Percentiles rank a stretch among this genome's conserved stretches.
Conservation (phyloP, 1,140 invertebrate genomes). For the Cotesia vestalis region DNA sequence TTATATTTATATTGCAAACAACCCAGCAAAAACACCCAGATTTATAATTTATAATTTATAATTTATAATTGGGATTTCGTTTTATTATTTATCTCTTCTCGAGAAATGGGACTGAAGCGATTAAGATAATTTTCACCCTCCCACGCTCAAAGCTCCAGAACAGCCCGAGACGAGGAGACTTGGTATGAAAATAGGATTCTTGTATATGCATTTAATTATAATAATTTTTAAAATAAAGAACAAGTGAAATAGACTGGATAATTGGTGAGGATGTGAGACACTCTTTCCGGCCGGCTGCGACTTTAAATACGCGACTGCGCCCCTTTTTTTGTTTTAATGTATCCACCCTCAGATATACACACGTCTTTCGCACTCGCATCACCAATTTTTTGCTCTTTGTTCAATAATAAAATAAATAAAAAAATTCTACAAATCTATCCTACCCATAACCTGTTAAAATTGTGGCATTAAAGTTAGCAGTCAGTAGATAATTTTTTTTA, state of each 20-base stretch:
- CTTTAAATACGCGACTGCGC: constrained; percentile 16
- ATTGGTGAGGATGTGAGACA: constrained; percentile 27
- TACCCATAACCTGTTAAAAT: too few relatives aligned
- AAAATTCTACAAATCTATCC: too few relatives aligned
- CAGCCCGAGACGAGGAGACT: too few relatives aligned
- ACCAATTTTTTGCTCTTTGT: too few relatives aligned
- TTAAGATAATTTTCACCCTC: constrained; percentile 25
- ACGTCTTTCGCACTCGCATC: too few relatives aligned
- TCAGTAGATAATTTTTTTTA: too few relatives aligned
- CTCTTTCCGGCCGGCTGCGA: constrained; percentile 36
- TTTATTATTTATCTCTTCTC: neutral
- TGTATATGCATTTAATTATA: constrained; percentile 32
- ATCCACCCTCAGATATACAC: constrained; percentile 8
- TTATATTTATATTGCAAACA: neutral
- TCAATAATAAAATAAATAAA: too few relatives aligned
- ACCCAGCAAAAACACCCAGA: neutral
- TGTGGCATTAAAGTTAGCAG: too few relatives aligned
- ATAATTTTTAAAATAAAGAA: constrained; percentile 17
- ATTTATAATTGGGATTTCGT: constrained; percentile 17
- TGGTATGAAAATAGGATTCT: constrained; percentile 24
- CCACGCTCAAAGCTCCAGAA: neutral
- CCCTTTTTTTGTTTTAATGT: constrained; percentile 29
- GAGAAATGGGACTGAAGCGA: constrained; percentile 17
- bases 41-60: neutral
- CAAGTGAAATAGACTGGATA: constrained; percentile 36